Evolutionary conservation across 1,140 invertebrate species (phyloP).

Genomic region (Heliconius himera): DNA sequence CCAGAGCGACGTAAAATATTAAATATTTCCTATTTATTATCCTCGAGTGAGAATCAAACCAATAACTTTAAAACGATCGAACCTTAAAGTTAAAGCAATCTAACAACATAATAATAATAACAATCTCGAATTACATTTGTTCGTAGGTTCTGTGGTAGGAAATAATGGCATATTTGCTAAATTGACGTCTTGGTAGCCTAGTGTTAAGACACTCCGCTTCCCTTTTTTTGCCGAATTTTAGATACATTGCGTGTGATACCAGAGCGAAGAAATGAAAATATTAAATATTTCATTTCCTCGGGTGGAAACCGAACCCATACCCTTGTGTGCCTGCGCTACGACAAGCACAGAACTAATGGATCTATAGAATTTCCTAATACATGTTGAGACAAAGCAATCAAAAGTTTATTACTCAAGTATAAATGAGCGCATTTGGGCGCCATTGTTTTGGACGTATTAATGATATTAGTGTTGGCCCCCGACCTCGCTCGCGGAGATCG

Average conservation of each 20-base stretch:
- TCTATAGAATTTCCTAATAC: constrained; percentile 33
- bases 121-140: constrained; percentile 38
- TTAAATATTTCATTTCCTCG: no score
- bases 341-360: constrained; percentile 24
- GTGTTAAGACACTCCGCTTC: no score
- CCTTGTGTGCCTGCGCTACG: no score
- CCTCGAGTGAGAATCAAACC: no score
- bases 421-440: constrained; percentile 61
- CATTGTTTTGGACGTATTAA: constrained; percentile 55
- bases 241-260: fast-evolving
- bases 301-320: no score
- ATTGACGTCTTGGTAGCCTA: constrained; percentile 19
- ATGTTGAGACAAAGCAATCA: constrained; percentile 49
- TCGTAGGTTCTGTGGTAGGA: constrained; percentile 24
- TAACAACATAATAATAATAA: constrained; percentile 44
- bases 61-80: no score
- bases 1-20: no score
- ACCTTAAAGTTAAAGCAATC: constrained; percentile 28
- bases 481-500: constrained; percentile 50
- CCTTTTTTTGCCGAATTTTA: no score
- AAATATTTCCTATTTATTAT: no score
- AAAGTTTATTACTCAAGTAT: constrained; percentile 53
- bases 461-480: constrained; percentile 56
- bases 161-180: constrained; percentile 36
- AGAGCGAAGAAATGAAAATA: no score